Conservation (phyloP, 2,797 vertebrate genomes). For the Coluber constrictor region DNA sequence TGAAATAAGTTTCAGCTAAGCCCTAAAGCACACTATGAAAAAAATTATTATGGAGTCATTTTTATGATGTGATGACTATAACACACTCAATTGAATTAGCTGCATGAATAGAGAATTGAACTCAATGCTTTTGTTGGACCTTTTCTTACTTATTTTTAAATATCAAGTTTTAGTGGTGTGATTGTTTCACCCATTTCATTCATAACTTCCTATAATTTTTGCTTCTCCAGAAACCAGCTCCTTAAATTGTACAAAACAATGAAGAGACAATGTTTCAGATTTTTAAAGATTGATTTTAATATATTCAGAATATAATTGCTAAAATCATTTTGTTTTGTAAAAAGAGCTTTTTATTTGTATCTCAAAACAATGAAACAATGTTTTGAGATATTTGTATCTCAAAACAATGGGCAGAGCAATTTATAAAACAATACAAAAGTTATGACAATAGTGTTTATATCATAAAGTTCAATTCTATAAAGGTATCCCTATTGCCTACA, state of each 20-base stretch:
- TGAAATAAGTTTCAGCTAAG: neutral
- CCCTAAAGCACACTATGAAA: neutral
- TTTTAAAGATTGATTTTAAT: neutral
- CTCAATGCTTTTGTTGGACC: neutral
- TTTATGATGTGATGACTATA: neutral
- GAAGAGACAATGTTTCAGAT: neutral
- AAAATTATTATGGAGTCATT: neutral
- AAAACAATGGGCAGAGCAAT: neutral
- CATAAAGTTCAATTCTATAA: neutral
- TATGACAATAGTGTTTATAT: neutral
- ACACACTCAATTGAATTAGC: neutral
- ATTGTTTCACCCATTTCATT: neutral
- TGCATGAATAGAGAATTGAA: neutral
- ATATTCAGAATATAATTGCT: neutral
- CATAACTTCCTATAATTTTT: neutral
- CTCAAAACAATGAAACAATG: neutral
- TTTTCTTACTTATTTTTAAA: neutral
- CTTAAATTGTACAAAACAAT: neutral
- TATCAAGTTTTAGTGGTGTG: neutral
- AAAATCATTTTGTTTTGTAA: neutral
- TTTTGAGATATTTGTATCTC: neutral
- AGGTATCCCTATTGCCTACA: neutral
- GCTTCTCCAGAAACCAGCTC: neutral
- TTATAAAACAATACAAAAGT: neutral
- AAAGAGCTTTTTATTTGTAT: neutral